A percentile compares a stretch with the other conserved stretches of the same genome.
phyloP scores from a whole-genome alignment of 1,140 invertebrate genomes.

The Drosophila nasuta region DNA sequence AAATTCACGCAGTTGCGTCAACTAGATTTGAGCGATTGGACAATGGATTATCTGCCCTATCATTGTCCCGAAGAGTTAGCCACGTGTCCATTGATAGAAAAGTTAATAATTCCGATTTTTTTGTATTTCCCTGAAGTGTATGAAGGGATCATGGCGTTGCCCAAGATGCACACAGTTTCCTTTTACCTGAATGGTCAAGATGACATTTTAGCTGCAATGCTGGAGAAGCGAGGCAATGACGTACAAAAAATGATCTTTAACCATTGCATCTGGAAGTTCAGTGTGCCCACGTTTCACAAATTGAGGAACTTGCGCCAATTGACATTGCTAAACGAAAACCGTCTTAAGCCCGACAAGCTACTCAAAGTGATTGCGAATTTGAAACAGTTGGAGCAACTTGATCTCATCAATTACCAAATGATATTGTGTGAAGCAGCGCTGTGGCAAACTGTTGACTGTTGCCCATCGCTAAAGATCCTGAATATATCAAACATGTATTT shows the following conservation, averaged over 20 bases:
- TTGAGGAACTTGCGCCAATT: background rate
- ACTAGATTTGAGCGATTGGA: conserved; percentile 12
- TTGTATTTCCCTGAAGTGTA: no score
- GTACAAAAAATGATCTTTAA: conserved; percentile 4
- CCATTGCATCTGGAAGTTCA: conserved; percentile 14
- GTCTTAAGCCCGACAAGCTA: background rate
- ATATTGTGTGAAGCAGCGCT: conserved; percentile 9
- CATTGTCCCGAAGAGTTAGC: background rate
- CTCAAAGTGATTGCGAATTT: background rate
- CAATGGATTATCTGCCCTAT: background rate
- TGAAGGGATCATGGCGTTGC: background rate
- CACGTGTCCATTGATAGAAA: background rate
- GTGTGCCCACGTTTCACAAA: background rate
- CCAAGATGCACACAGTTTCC: no score
- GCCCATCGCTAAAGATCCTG: background rate
- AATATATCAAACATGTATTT: conserved; percentile 27
- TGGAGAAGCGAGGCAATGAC: background rate
- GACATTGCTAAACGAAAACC: conserved; percentile 11
- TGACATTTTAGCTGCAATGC: background rate
- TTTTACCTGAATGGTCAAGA: background rate
- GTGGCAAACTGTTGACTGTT: conserved; percentile 7
- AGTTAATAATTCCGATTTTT: conserved; percentile 5
- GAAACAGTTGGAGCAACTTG: conserved; percentile 7
- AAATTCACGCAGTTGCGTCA: conserved; percentile 7
- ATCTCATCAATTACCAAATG: conserved; percentile 4